Evolutionary conservation across 1,140 invertebrate species (phyloP), one percentile per base, ranked within the genome.

Genomic region (Microplitis demolitor): DNA sequence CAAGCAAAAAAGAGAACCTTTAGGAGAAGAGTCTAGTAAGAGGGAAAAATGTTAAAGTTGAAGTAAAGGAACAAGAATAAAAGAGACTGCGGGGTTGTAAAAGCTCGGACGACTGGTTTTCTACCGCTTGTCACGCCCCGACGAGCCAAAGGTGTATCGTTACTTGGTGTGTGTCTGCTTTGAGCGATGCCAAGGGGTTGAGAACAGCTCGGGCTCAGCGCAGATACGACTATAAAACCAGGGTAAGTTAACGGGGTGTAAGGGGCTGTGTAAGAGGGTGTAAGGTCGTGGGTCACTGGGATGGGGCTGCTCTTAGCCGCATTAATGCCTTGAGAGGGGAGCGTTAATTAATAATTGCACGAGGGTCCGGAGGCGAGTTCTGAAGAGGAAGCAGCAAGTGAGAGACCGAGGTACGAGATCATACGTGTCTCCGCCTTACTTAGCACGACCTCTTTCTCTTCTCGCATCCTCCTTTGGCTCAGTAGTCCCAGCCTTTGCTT

Each of bases 331-430:
- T 82, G 76, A 37, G 79, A 82, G 85, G 81, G 83, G 80, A 82
- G 84, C 83, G 84, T 87, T 87, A 85, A 87, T 87, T 87, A 85
- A 85, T 85, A 85, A 87, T 87, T 85, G 84, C 82, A 80, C 68
- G 77, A 80, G 81, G 81, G 83, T 82, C 78, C 75, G 75, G 79
- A 72, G 53, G 63, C 71, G 69, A 72, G 74, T 74, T 77, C 77
- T 77, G 75, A 75, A 74, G 64, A 78, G 54, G 69, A 37, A 24
- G 53, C 51, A 50, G 53, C 39, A 67, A 67, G 33, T 24, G 50
- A 33, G n/a, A 13, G 34, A 50, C 45, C 62, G 72, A 77, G 75
- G 73, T 71, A 63, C 37, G 14, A 74, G 75, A 71, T 73, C 77
- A 77, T 75, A 77, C 74, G 69, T 78, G 77, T 50, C 34, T 33